phyloP scores from a whole-genome alignment of 2,888 invertebrate genomes.

The Plebejus melissa region DNA sequence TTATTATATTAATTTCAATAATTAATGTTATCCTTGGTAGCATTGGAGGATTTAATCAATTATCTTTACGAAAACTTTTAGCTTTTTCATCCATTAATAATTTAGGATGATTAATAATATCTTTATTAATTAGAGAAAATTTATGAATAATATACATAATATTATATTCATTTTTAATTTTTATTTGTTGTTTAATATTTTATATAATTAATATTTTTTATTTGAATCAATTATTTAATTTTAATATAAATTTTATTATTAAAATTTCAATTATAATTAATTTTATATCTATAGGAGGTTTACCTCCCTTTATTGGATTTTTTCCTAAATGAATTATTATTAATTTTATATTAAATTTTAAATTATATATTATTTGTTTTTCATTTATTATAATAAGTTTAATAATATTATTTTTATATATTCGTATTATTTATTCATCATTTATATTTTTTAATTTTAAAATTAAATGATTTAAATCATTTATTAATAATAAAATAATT shows the following conservation, averaged over 20 bases:
- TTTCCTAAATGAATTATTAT: conserved; percentile 80
- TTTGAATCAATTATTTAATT: conserved; percentile 73
- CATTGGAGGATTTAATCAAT: conserved; percentile 76
- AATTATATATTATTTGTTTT: conserved; percentile 60
- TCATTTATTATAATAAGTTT: conserved; percentile 73
- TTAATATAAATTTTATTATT: conserved; percentile 56
- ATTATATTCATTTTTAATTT: conserved; percentile 66
- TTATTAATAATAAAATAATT: conserved; percentile 55
- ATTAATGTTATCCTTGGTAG: conserved; percentile 69
- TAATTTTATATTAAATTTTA: conserved; percentile 68
- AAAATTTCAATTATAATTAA: conserved; percentile 75
- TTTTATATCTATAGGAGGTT: conserved; percentile 77
- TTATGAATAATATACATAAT: conserved; percentile 68
- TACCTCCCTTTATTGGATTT: conserved; percentile 81
- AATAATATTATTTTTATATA: conserved; percentile 77
- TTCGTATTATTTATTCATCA: conserved; percentile 71
- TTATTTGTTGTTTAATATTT: conserved; percentile 67
- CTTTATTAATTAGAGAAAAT: conserved; percentile 65
- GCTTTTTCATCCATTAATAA: conserved; percentile 82
- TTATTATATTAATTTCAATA: conserved; percentile 60
- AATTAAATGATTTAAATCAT: conserved; percentile 66
- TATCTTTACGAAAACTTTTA: conserved; percentile 78
- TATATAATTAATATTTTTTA: conserved; percentile 67
- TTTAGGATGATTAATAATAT: conserved; percentile 76
- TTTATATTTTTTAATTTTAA: conserved; percentile 70